phyloP scores from a whole-genome alignment of 2,888 invertebrate genomes.

The Punctoribates punctum region DNA sequence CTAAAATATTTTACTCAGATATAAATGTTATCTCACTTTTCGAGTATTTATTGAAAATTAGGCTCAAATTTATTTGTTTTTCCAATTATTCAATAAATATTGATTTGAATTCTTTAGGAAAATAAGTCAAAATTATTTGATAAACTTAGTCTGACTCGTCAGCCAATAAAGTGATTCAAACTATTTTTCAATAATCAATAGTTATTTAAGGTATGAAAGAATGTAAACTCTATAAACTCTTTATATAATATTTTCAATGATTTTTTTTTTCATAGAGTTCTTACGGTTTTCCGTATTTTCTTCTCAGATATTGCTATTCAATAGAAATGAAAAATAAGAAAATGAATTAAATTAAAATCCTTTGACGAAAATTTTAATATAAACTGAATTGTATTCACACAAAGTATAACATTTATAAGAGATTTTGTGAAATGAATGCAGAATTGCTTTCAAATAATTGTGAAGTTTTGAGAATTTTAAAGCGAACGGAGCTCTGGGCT shows the following conservation, averaged over 20 bases:
- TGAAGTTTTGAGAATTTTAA: background rate
- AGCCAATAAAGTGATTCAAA: too few relatives aligned
- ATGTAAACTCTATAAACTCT: too few relatives aligned
- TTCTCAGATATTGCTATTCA: slow-evolving; percentile 7
- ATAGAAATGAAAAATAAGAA: slow-evolving; percentile 10
- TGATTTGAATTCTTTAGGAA: background rate
- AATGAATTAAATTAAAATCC: slow-evolving; percentile 6
- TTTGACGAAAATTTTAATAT: background rate
- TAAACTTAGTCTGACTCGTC: too few relatives aligned
- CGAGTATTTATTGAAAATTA: background rate
- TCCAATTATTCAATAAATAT: too few relatives aligned
- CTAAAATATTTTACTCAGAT: background rate
- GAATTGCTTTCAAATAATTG: slow-evolving; percentile 16
- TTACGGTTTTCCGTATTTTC: background rate
- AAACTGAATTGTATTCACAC: slow-evolving; percentile 18
- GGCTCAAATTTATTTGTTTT: too few relatives aligned
- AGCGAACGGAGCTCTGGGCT: background rate
- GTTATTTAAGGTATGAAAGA: too few relatives aligned
- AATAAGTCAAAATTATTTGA: background rate
- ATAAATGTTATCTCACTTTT: background rate
- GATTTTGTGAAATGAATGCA: background rate
- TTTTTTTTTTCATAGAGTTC: background rate
- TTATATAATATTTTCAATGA: background rate
- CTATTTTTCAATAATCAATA: too few relatives aligned
- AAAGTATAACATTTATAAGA: slow-evolving; percentile 32